phyloP scores from a whole-genome alignment of 2,888 invertebrate genomes.

The Gastracanthus pulcherrimus region DNA sequence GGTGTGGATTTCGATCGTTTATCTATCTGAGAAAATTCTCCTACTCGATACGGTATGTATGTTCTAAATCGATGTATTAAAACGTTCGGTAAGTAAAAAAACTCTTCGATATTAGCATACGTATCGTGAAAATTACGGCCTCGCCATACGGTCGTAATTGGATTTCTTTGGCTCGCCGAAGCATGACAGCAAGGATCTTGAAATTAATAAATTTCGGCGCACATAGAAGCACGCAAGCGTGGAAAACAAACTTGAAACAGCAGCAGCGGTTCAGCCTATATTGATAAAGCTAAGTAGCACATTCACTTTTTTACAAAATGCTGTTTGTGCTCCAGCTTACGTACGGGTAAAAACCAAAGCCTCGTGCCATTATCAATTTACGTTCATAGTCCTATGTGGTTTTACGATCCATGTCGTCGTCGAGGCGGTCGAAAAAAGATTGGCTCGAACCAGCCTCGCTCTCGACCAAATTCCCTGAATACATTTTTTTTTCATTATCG shows the following conservation, averaged over 20 bases:
- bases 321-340: not conserved
- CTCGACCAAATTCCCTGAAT: too few species aligned
- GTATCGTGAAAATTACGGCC: too few species aligned
- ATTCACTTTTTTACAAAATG: constrained; percentile 27
- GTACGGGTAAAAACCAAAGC: not conserved
- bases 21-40: too few species aligned
- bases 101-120: too few species aligned
- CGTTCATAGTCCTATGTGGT: constrained; percentile 14
- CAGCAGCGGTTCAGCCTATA: too few species aligned
- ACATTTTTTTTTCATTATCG: too few species aligned
- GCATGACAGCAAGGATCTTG: not conserved
- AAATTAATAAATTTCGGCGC: not conserved
- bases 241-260: constrained; percentile 11
- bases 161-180: not conserved
- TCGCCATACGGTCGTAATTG: too few species aligned
- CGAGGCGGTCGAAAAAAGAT: not conserved
- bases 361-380: constrained; percentile 31
- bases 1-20: too few species aligned
- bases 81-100: too few species aligned
- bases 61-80: too few species aligned
- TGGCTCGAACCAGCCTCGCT: too few species aligned
- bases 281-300: constrained; percentile 15
- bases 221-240: not conserved
- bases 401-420: constrained; percentile 19
- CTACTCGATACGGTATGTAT: too few species aligned